A percentile compares a stretch with the other conserved stretches of the same genome.
phyloP scores from a whole-genome alignment of 1,140 invertebrate species.

The Gryon sp. region DNA sequence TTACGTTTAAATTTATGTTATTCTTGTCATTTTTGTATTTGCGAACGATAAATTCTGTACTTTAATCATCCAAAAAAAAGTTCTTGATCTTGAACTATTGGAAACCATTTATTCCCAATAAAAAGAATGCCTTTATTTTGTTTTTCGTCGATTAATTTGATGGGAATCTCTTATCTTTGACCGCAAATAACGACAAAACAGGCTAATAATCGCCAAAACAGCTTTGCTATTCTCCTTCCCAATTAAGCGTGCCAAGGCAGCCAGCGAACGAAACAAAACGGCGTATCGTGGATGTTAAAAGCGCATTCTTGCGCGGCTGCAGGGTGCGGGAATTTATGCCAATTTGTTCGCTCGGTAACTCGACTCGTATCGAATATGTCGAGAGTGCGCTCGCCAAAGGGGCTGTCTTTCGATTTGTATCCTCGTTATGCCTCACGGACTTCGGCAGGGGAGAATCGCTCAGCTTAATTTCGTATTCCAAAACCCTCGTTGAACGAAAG shows the following conservation, averaged over 20 bases:
- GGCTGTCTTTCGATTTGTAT: conserved; percentile 72
- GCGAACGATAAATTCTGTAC: too few species aligned
- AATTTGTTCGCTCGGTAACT: conserved; percentile 73
- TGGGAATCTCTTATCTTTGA: background rate
- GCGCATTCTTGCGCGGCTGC: conserved; percentile 51
- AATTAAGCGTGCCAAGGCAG: conserved; percentile 28
- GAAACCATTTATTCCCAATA: background rate
- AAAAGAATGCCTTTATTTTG: background rate
- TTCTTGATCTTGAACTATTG: too few species aligned
- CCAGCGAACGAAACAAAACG: too few species aligned
- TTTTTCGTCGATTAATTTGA: conserved; percentile 6
- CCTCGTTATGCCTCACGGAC: conserved; percentile 69
- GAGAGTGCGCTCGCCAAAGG: conserved; percentile 59
- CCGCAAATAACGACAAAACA: conserved; percentile 13
- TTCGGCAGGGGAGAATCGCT: conserved; percentile 31
- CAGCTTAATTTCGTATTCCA: conserved; percentile 74
- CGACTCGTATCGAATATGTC: conserved; percentile 64
- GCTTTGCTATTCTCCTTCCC: conserved; percentile 22
- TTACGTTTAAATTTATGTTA: too few species aligned
- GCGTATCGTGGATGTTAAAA: conserved; percentile 41
- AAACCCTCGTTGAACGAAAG: conserved; percentile 44
- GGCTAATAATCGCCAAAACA: conserved; percentile 39
- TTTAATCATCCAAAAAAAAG: too few species aligned
- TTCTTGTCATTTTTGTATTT: too few species aligned
- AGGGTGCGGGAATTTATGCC: conserved; percentile 73